Evolutionary conservation across 2,888 invertebrate species (phyloP).

Genomic region (Terebella lapidaria): DNA sequence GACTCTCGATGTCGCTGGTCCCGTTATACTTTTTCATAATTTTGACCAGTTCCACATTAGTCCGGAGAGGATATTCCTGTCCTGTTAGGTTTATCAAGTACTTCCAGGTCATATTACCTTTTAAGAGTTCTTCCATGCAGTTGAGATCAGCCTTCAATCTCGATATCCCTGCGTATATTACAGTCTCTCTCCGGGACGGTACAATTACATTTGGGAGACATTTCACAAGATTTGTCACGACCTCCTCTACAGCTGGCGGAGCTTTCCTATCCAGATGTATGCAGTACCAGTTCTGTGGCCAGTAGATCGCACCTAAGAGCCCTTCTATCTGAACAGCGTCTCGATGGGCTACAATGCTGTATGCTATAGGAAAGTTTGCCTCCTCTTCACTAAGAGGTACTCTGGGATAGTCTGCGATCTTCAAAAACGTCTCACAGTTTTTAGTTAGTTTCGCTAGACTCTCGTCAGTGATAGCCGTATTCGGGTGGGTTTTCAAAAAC

Average conservation of each 20-base stretch:
- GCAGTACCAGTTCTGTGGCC: constrained; percentile 6
- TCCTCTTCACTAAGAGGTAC: not conserved
- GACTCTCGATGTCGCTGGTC: constrained; percentile 34
- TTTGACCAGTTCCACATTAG: constrained; percentile 38
- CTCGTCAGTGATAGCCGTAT: no score
- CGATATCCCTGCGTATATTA: constrained; percentile 14
- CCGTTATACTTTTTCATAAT: constrained; percentile 35
- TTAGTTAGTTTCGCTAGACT: no score
- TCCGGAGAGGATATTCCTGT: constrained; percentile 37
- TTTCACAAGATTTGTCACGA: constrained; percentile 2
- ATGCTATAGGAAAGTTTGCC: not conserved
- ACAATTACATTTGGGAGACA: constrained; percentile 21
- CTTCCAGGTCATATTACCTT: constrained; percentile 11
- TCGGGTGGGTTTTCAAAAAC: no score
- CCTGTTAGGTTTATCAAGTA: constrained; percentile 43
- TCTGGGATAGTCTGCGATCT: not conserved
- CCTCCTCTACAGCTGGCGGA: not conserved
- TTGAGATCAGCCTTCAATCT: constrained; percentile 20
- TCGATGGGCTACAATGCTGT: not conserved
- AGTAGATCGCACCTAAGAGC: constrained; percentile 1
- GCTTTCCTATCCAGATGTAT: not conserved
- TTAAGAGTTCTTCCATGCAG: constrained; percentile 18
- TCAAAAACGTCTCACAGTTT: no score
- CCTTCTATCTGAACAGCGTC: not conserved
- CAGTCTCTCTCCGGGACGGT: constrained; percentile 1